Base-by-base conservation (phyloP, 2,888 invertebrate species). In the Dascillus cervinus region DNA sequence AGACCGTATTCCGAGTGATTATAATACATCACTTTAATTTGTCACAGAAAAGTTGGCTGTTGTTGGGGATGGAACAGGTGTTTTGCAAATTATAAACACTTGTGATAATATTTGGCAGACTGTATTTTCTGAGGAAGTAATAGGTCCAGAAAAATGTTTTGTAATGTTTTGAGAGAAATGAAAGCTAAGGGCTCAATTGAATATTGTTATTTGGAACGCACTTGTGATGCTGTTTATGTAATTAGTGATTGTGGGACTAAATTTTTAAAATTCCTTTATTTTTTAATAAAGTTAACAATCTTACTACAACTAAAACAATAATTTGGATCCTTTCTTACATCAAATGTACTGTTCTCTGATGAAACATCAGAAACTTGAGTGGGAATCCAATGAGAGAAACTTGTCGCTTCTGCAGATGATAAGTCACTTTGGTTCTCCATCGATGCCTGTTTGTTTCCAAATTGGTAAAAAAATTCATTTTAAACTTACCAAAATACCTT, bases 41-140 rank as follows among this genome's bases (percentile, higher is more conserved):
- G 67, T 81, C 2, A 74, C 77, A 1, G 64, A 68, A 25, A 71
- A 71, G 28, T 62, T 74, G 41, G 81, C 77, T 8, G 64, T 83
- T 1, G 50, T 85, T 1, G 74, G 79, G 41, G 82, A 88, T 63
- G 88, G 88, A 2, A 70, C 73, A 23, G 79, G 80, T 1, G 70
- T 66, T 34, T 49, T 85, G 14, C 74, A 75, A 43, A 66, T 84
- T 29, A 52, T 81, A 8, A 69, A 76, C 22, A 79, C 82, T 0
- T 48, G 55, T 4, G 63, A 59, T 34, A 52, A 55, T 12, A 43
- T 50, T 11, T 81, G 80, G 77, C 65, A 72, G 28, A 58, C 43
- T 13, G 46, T 69, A 2, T 66, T 67, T 39, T 65, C 70, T 0
- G 64, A 59, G 20, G 64, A 75, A 25, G 64, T 70, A 11, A 53